phyloP scores from a whole-genome alignment of 2,797 vertebrate species.

The Potorous gilbertii region DNA sequence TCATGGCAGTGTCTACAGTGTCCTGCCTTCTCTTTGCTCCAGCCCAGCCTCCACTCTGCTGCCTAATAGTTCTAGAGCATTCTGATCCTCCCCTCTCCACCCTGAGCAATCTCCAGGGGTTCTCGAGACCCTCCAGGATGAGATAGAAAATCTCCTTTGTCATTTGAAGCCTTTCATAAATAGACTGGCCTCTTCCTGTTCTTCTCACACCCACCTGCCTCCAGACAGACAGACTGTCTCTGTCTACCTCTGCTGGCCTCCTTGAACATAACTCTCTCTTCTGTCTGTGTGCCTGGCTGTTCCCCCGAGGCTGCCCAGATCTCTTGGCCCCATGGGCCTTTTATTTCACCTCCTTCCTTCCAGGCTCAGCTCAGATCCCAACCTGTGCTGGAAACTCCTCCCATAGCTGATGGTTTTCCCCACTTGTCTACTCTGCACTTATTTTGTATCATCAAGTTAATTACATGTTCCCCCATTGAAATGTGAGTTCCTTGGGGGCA shows the following conservation, averaged over 20 bases:
- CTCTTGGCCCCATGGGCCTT: background rate
- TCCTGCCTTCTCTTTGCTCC: background rate
- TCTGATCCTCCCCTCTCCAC: background rate
- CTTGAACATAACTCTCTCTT: background rate
- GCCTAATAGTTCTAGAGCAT: background rate
- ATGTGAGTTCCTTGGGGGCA: background rate
- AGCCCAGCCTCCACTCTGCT: background rate
- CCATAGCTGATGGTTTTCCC: background rate
- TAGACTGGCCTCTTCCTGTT: background rate
- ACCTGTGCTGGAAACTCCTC: no score
- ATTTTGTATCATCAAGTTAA: background rate
- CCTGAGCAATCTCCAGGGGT: background rate
- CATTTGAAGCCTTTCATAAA: background rate
- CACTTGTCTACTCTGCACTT: background rate
- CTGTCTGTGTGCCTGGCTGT: background rate
- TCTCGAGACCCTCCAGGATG: background rate
- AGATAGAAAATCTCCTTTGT: background rate
- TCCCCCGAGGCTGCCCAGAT: background rate
- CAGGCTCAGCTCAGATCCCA: no score
- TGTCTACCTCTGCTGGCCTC: background rate
- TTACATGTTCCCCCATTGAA: background rate
- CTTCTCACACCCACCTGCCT: background rate
- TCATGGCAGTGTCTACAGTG: background rate
- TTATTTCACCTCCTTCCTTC: background rate
- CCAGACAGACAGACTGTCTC: background rate